Evolutionary conservation across 2,797 vertebrate genomes (phyloP).

Genomic region (Phalanger gymnotis): DNA sequence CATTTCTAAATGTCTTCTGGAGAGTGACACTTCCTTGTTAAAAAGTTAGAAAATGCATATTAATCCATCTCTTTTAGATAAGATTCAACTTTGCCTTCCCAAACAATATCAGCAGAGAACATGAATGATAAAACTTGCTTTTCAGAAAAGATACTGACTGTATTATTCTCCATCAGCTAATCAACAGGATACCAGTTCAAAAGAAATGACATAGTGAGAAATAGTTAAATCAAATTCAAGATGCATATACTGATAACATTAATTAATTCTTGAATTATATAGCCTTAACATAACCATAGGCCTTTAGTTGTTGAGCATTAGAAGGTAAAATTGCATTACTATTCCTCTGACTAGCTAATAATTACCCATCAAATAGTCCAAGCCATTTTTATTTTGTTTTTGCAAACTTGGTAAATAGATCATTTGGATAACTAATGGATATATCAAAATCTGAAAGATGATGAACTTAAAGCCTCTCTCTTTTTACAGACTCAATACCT

Average conservation of each 20-base stretch:
- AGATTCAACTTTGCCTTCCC: neutral
- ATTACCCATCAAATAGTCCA: neutral
- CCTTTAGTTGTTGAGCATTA: neutral
- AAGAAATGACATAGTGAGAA: neutral
- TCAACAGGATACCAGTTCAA: neutral
- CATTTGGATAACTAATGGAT: neutral
- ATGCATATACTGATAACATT: fast-evolving
- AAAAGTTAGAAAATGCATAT: neutral
- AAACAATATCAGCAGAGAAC: neutral
- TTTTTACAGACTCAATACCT: neutral
- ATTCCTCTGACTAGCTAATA: fast-evolving
- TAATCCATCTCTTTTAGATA: neutral
- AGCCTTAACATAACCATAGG: fast-evolving
- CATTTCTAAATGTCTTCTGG: neutral
- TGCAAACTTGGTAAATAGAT: neutral
- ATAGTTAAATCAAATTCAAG: neutral
- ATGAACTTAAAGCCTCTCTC: neutral
- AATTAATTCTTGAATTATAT: fast-evolving
- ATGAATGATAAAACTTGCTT: neutral
- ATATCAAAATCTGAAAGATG: neutral
- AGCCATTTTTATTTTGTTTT: neutral
- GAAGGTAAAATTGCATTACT: neutral
- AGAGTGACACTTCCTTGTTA: neutral
- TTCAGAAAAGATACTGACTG: neutral
- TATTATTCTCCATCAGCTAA: neutral